Evolutionary conservation across 2,797 vertebrate species (phyloP).

Genomic region (Mormyrops attenuatus): DNA sequence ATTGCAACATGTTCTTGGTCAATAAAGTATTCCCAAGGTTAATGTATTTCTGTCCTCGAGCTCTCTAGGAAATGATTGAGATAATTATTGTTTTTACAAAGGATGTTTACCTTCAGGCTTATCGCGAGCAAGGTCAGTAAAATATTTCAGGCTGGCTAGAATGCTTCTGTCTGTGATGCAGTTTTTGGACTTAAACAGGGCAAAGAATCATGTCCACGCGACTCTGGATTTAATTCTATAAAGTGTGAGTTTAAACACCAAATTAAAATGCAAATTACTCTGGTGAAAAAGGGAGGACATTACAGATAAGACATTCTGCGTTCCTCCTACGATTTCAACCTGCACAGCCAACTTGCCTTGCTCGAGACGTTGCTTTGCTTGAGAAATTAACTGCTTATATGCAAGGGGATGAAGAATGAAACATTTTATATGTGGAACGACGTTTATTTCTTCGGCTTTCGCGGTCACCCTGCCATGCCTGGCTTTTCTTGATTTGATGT

Average conservation of each 20-base stretch:
- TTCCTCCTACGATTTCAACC: conserved; percentile 45
- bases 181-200: conserved; percentile 43
- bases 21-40: conserved; percentile 41
- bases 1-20: conserved; percentile 34
- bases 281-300: conserved; percentile 47
- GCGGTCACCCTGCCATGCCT: background rate
- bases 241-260: conserved; percentile 64
- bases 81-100: conserved; percentile 54
- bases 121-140: conserved; percentile 49
- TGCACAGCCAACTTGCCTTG: conserved; percentile 38
- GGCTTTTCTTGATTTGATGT: conserved; percentile 18
- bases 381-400: conserved; percentile 55
- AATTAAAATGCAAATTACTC: conserved; percentile 78
- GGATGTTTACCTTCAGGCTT: conserved; percentile 54
- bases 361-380: conserved; percentile 46
- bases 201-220: conserved; percentile 57
- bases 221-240: conserved; percentile 68
- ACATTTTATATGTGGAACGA: conserved; percentile 44
- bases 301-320: conserved; percentile 63
- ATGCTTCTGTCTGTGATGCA: conserved; percentile 42
- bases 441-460: background rate
- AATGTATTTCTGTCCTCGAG: conserved; percentile 36
- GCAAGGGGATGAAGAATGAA: conserved; percentile 52
- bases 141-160: conserved; percentile 36
- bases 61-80: conserved; percentile 39